phyloP scores from a whole-genome alignment of 1,140 invertebrate species.

The Aphelenchoides besseyi region DNA sequence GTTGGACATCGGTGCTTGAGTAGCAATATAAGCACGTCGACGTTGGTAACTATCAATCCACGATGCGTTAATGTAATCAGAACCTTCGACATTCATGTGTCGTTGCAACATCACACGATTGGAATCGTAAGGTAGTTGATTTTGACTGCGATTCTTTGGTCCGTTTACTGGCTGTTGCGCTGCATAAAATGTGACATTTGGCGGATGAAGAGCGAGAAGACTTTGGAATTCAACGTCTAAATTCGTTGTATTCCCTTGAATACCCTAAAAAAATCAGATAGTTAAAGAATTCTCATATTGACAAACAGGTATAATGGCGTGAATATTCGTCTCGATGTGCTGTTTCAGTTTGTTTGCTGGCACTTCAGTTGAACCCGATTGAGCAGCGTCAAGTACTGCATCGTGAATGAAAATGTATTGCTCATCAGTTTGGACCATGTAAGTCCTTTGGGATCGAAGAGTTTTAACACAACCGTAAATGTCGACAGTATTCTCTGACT shows the following conservation, averaged over 20 bases:
- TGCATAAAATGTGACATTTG: constrained; percentile 73
- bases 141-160: constrained; percentile 93
- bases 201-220: constrained; percentile 86
- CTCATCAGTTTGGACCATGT: constrained; percentile 94
- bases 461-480: constrained; percentile 98
- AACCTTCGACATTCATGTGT: constrained; percentile 77
- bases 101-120: constrained; percentile 88
- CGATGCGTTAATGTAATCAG: constrained; percentile 98
- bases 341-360: constrained; percentile 80
- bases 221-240: constrained; percentile 68
- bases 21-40: constrained; percentile 88
- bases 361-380: constrained; percentile 89
- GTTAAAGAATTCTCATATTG: not conserved
- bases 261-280: not conserved
- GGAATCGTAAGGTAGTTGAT: constrained; percentile 91
- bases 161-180: constrained; percentile 94
- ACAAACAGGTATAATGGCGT: not conserved
- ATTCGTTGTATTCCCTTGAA: not conserved
- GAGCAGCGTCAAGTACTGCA: constrained; percentile 86
- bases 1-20: constrained; percentile 89
- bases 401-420: constrained; percentile 99
- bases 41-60: constrained; percentile 78
- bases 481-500: constrained; percentile 92
- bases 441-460: constrained; percentile 89
- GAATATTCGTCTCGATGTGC: constrained; percentile 21